Evolutionary conservation across 2,797 vertebrate species (phyloP).

Genomic region (Pyrocephalus nanus): DNA sequence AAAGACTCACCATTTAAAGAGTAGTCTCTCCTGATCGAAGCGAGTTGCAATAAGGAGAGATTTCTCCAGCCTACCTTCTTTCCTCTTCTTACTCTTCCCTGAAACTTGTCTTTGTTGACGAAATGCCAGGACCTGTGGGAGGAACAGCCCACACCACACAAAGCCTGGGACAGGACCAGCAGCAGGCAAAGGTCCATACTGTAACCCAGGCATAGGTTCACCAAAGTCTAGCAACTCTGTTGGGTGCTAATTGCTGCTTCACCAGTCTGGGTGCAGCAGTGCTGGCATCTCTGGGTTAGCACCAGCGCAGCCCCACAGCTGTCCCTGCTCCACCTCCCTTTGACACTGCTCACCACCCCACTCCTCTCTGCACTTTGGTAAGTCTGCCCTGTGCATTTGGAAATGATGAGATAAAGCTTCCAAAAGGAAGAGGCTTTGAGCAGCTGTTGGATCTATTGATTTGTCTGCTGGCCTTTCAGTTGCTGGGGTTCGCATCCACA

Average conservation of each 20-base stretch:
- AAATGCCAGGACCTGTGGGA: background rate
- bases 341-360: background rate
- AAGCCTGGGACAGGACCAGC: background rate
- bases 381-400: background rate
- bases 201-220: rapidly evolving
- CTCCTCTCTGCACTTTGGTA: background rate
- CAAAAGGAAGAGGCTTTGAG: background rate
- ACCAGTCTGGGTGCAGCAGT: rapidly evolving
- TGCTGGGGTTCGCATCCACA: background rate
- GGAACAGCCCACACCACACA: background rate
- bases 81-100: background rate
- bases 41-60: background rate
- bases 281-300: background rate
- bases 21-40: background rate
- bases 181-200: background rate
- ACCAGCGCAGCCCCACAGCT: rapidly evolving
- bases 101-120: background rate
- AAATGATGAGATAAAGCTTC: background rate
- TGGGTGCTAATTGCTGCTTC: background rate
- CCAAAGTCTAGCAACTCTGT: background rate
- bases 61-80: background rate
- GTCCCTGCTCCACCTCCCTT: background rate
- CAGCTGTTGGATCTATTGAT: constrained; percentile 20
- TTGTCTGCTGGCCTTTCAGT: background rate
- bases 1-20: background rate